Evolutionary conservation across 1,140 invertebrate genomes (phyloP).

Genomic region (Chrysomallon squamiferum): DNA sequence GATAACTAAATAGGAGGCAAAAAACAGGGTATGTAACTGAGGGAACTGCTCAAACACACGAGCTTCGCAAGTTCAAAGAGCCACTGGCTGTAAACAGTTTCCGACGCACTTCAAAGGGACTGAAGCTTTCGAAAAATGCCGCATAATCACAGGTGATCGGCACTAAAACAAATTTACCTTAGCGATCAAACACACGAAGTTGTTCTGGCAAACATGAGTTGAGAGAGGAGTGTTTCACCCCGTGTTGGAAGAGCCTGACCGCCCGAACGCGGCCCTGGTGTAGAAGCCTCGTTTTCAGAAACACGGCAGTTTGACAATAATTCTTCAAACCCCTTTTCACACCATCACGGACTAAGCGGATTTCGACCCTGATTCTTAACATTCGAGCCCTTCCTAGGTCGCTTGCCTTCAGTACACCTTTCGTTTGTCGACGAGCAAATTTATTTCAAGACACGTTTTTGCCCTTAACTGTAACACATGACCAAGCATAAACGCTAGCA

Average conservation of each 20-base stretch:
- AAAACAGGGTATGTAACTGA: constrained; percentile 11
- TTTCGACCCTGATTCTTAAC: constrained; percentile 18
- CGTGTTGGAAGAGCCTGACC: not conserved
- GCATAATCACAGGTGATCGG: constrained; percentile 41
- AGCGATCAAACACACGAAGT: constrained; percentile 29
- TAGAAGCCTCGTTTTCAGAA: not conserved
- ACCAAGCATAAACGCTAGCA: not conserved
- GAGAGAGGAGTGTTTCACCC: not conserved
- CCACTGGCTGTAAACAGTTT: constrained; percentile 24
- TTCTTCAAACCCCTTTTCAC: constrained; percentile 20
- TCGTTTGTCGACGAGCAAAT: not conserved
- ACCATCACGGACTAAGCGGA: constrained; percentile 27
- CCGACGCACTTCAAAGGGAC: constrained; percentile 30
- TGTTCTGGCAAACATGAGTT: constrained; percentile 22
- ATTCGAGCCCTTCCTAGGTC: constrained; percentile 1
- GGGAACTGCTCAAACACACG: constrained; percentile 22
- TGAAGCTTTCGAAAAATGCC: constrained; percentile 31
- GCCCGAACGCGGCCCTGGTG: not conserved
- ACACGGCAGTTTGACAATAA: not conserved
- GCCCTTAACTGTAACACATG: constrained; percentile 1
- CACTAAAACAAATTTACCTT: constrained; percentile 38
- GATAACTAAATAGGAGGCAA: constrained; percentile 7
- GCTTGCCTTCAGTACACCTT: not conserved
- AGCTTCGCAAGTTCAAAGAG: constrained; percentile 32
- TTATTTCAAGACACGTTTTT: not conserved